Evolutionary conservation across 2,888 invertebrate genomes (phyloP).

Genomic region (Pachycephus smyrnensis): DNA sequence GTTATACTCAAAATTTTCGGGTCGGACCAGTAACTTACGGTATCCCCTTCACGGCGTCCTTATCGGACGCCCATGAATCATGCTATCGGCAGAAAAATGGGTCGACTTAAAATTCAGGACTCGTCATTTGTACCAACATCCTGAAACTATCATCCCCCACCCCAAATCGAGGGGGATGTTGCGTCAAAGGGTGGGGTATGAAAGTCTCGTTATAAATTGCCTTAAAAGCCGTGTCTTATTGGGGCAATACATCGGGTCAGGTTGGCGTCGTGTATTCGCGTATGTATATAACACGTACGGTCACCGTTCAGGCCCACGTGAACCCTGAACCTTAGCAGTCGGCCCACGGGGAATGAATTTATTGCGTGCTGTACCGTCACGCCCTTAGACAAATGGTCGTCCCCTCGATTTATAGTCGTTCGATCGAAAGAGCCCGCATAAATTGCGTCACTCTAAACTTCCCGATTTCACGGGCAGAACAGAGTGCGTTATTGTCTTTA

Average conservation of each 20-base stretch:
- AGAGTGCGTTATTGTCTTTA: not conserved
- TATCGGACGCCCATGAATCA: no score
- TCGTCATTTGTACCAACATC: no score
- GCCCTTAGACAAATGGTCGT: slow-evolving; percentile 22
- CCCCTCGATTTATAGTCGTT: slow-evolving; percentile 24
- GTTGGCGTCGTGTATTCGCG: not conserved
- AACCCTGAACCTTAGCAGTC: slow-evolving; percentile 12
- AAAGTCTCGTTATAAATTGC: not conserved
- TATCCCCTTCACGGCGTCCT: no score
- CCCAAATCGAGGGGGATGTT: no score
- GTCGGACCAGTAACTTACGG: no score
- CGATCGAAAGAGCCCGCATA: slow-evolving; percentile 25
- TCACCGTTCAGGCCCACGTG: not conserved
- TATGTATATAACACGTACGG: not conserved
- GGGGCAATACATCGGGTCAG: not conserved
- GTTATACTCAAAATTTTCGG: no score
- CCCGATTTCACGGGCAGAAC: not conserved
- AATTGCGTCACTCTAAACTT: slow-evolving; percentile 20
- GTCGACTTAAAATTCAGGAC: no score
- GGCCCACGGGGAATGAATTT: slow-evolving; percentile 24
- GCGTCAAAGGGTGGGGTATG: no score
- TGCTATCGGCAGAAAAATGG: no score
- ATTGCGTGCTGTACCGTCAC: slow-evolving; percentile 19
- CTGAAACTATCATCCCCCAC: no score
- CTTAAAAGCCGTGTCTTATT: not conserved